phyloP scores from a whole-genome alignment of 2,113 vertebrate genomes.

The Cyprinodon brontotheroides region DNA sequence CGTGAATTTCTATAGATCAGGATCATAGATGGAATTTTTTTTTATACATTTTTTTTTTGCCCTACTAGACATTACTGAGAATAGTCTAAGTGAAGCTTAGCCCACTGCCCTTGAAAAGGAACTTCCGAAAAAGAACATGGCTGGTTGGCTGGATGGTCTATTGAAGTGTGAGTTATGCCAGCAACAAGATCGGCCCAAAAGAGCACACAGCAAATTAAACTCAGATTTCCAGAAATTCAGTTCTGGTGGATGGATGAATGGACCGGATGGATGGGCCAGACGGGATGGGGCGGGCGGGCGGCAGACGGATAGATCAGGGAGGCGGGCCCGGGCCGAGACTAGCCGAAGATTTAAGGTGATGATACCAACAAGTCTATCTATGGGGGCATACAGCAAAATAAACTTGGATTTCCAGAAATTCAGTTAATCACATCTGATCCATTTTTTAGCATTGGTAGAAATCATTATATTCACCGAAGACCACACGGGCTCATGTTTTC shows the following conservation, averaged over 20 bases:
- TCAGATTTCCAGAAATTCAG: background rate
- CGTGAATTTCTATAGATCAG: background rate
- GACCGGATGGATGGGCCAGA: too few species aligned
- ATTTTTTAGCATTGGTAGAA: background rate
- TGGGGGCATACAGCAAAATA: background rate
- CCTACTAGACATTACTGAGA: background rate
- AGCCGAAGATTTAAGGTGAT: too few species aligned
- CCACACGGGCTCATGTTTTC: too few species aligned
- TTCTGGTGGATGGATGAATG: too few species aligned
- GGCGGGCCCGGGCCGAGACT: too few species aligned
- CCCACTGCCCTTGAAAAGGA: too few species aligned
- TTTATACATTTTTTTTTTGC: background rate
- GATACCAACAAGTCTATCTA: too few species aligned
- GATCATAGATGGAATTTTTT: background rate
- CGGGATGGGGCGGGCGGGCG: too few species aligned
- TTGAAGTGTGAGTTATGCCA: background rate
- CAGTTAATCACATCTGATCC: background rate
- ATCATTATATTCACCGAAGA: background rate
- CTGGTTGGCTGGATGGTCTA: background rate
- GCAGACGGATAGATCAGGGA: too few species aligned
- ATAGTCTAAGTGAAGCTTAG: too few species aligned
- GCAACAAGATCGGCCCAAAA: too few species aligned
- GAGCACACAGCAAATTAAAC: background rate
- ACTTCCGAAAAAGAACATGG: too few species aligned
- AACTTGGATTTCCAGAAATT: background rate